Conservation (phyloP, 2,888 invertebrate species). For the Hemithea aestivaria region DNA sequence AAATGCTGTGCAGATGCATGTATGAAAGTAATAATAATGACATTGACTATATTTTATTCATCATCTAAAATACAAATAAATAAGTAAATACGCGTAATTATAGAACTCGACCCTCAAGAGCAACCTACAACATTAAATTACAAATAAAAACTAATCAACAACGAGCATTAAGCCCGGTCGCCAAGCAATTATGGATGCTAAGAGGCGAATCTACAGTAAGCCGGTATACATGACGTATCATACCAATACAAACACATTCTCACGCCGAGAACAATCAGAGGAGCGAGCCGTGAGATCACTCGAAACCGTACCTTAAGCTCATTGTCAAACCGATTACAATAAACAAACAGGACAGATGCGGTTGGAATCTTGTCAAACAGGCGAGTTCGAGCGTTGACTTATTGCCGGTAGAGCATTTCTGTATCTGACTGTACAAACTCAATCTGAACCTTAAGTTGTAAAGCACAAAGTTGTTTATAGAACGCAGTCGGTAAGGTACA, state of each 20-base stretch:
- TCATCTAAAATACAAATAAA: too few relatives aligned
- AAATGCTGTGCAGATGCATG: too few relatives aligned
- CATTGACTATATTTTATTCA: too few relatives aligned
- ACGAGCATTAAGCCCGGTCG: slow-evolving; percentile 66
- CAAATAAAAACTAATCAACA: slow-evolving; percentile 56
- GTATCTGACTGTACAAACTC: slow-evolving; percentile 32
- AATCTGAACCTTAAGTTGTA: slow-evolving; percentile 36
- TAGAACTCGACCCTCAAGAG: too few relatives aligned
- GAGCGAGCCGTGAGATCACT: slow-evolving; percentile 69
- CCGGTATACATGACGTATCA: slow-evolving; percentile 75
- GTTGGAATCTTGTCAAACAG: slow-evolving; percentile 80
- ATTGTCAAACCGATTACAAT: slow-evolving; percentile 80
- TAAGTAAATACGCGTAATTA: too few relatives aligned
- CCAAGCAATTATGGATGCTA: slow-evolving; percentile 74
- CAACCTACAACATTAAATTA: slow-evolving; percentile 9
- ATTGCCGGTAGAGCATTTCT: slow-evolving; percentile 77
- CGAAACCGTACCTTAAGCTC: slow-evolving; percentile 80
- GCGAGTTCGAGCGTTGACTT: slow-evolving; percentile 79
- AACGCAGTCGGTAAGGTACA: slow-evolving; percentile 38
- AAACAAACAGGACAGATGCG: slow-evolving; percentile 79
- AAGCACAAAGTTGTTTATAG: slow-evolving; percentile 35
- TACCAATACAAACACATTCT: slow-evolving; percentile 71
- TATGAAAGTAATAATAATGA: too few relatives aligned
- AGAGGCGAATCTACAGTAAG: slow-evolving; percentile 76
- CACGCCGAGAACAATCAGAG: slow-evolving; percentile 62